phyloP scores from a whole-genome alignment of 2,113 vertebrate species.

The Poeciliopsis turrubarensis region DNA sequence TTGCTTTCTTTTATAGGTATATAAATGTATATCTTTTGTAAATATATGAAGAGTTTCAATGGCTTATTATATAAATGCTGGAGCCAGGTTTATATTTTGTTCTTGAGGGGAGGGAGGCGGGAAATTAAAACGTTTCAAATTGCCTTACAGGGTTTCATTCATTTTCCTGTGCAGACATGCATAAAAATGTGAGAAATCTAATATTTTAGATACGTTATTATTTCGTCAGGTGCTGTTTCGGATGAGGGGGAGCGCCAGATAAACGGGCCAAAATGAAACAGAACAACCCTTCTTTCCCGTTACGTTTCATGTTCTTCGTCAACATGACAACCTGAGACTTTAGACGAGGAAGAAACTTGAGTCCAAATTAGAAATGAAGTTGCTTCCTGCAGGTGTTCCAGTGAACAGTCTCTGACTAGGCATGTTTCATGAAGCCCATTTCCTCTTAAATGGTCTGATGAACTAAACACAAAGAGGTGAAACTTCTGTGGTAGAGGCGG shows the following conservation, averaged over 20 bases:
- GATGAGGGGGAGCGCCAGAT: neutral
- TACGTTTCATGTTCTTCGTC: no score
- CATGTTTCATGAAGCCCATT: no score
- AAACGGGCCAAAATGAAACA: neutral
- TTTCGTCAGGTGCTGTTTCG: neutral
- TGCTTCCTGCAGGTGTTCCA: no score
- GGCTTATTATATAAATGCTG: constrained; percentile 67
- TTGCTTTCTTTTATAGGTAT: constrained; percentile 52
- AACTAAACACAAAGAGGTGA: no score
- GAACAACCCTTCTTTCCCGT: neutral
- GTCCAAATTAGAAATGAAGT: no score
- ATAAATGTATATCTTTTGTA: constrained; percentile 80
- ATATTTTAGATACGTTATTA: no score
- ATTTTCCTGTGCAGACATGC: neutral
- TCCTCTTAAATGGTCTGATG: no score
- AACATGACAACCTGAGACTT: neutral
- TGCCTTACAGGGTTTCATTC: neutral
- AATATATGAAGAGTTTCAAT: constrained; percentile 78
- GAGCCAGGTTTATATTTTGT: constrained; percentile 74
- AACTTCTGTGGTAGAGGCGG: no score
- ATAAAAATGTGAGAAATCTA: neutral
- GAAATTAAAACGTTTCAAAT: constrained; percentile 64
- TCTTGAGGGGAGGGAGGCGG: constrained; percentile 35
- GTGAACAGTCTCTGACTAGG: no score
- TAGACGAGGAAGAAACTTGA: neutral